Evolutionary conservation across 2,113 vertebrate genomes (phyloP).

Genomic region (Micromys minutus): DNA sequence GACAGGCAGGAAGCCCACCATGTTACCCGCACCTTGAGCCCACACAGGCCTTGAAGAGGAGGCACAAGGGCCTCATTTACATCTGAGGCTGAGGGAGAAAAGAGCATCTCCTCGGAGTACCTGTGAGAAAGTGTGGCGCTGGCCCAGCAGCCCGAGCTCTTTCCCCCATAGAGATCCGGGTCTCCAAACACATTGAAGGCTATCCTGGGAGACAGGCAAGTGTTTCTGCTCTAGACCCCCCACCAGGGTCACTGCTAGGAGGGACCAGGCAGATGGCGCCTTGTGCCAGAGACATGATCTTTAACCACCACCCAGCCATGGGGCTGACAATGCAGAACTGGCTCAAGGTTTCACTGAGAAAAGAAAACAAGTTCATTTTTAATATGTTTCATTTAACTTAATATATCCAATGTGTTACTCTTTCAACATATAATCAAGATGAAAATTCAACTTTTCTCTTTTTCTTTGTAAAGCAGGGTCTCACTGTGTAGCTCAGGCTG

Average conservation of each 20-base stretch:
- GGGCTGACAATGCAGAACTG: neutral
- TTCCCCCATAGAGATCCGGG: neutral
- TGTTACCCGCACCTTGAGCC: neutral
- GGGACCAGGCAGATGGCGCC: neutral
- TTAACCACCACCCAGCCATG: neutral
- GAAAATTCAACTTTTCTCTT: neutral
- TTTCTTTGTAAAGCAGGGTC: neutral
- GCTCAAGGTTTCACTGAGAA: neutral
- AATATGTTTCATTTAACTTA: conserved; percentile 55
- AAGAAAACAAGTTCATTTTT: neutral
- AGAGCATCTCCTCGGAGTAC: neutral
- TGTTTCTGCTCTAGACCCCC: neutral
- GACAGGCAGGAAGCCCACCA: neutral
- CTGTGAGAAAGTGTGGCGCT: no score
- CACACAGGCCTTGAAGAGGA: neutral
- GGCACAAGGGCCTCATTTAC: neutral
- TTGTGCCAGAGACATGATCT: neutral
- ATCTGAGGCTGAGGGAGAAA: neutral
- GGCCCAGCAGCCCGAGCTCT: neutral
- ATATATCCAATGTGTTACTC: conserved; percentile 11
- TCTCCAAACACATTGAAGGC: neutral
- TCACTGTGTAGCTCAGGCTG: neutral
- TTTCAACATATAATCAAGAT: neutral
- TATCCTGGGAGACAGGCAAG: neutral
- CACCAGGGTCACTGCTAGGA: neutral